Percentiles rank a stretch among this genome's conserved stretches.
These are phyloP conservation scores for Chaetogeoica ovagalla DNA, from an alignment of 2,888 invertebrate species.

Conservation along the genomic window DNA sequence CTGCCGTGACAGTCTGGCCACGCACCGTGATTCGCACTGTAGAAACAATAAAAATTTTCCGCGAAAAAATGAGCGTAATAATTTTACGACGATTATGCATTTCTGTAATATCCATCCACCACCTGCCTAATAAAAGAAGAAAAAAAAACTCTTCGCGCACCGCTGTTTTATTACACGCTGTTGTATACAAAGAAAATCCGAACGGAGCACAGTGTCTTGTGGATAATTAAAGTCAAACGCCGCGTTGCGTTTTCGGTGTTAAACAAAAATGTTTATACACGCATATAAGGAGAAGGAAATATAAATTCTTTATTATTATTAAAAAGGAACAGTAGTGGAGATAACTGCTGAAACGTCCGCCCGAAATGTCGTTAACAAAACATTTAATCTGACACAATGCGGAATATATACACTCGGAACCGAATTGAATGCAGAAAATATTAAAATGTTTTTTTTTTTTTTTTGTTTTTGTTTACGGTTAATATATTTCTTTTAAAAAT, in stretches of 20 bases:
- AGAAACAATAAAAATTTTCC: no score
- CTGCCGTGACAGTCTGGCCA: no score
- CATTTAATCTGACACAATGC: background rate
- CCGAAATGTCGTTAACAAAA: conserved; percentile 12
- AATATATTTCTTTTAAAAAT: background rate
- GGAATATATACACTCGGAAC: background rate
- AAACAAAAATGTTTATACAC: no score
- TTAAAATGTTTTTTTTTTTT: background rate
- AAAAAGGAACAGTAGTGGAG: background rate
- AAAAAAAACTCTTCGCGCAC: no score
- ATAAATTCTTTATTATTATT: conserved; percentile 11
- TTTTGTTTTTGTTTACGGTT: background rate
- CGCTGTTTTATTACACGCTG: no score
- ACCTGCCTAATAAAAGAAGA: no score
- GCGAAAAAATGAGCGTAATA: no score
- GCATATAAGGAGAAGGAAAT: background rate
- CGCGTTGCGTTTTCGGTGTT: background rate
- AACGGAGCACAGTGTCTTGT: no score
- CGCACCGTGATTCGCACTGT: no score
- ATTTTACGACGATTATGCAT: no score
- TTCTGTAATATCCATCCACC: no score
- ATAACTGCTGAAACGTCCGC: conserved; percentile 12
- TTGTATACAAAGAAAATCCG: no score
- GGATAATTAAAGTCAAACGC: background rate
- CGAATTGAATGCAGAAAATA: background rate